These are phyloP conservation scores for Anser cygnoides DNA, from an alignment of 2,113 vertebrate species.

Conservation along the genomic window DNA sequence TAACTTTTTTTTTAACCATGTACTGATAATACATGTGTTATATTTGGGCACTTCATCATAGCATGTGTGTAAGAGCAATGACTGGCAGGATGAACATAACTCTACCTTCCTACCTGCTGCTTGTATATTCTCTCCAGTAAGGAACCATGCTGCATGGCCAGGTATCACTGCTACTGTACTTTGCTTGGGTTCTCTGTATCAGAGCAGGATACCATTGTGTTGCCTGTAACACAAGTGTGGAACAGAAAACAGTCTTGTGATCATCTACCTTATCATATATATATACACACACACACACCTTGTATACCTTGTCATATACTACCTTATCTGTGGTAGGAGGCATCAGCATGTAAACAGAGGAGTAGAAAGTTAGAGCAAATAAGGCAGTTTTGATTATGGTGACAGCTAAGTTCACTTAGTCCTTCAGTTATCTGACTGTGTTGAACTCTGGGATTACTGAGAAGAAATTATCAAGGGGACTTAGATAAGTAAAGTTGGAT, in stretches of 20 bases:
- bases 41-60: background rate
- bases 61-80: background rate
- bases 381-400: background rate
- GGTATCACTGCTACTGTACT: background rate
- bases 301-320: too few relatives aligned
- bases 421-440: background rate
- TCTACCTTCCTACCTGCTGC: background rate
- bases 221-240: background rate
- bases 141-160: background rate
- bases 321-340: background rate
- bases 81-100: background rate
- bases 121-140: background rate
- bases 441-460: background rate
- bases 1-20: rapidly evolving
- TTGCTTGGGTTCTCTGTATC: rapidly evolving
- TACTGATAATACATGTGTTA: background rate
- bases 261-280: too few relatives aligned
- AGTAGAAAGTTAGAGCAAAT: background rate
- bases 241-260: background rate
- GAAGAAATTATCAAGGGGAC: background rate
- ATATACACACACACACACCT: too few relatives aligned
- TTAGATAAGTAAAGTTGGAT: background rate
- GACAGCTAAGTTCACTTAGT: background rate
- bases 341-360: background rate
- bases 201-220: background rate